A percentile compares a stretch with the other conserved stretches of the same genome.
These are phyloP conservation scores for Scaptomyza caliginosa DNA, from an alignment of 2,888 invertebrate genomes.

Conservation along the genomic window DNA sequence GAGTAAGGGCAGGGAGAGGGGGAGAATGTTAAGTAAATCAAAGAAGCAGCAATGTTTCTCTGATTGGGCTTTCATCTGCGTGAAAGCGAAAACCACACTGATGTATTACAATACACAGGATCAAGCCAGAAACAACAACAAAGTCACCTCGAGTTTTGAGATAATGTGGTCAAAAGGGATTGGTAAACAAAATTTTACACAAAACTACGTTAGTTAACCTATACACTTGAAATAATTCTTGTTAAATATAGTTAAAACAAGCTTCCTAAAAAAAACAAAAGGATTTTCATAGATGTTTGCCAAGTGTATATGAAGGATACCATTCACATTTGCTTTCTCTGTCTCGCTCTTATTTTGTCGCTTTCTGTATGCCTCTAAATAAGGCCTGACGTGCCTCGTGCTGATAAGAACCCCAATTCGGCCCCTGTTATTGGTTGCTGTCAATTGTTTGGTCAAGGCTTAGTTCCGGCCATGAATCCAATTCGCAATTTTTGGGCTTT, in stretches of 20 bases:
- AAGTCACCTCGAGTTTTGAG: constrained; percentile 12
- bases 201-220: constrained; percentile 1
- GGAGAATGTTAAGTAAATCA: constrained; percentile 10
- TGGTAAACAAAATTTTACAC: constrained; percentile 19
- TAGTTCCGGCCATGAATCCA: constrained; percentile 35
- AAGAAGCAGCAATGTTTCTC: constrained; percentile 10
- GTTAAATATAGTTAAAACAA: no score
- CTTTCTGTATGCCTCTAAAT: constrained; percentile 18
- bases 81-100: constrained; percentile 41
- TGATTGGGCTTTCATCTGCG: constrained; percentile 62
- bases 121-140: constrained; percentile 11
- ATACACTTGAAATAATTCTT: no score
- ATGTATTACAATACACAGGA: constrained; percentile 28
- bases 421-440: constrained; percentile 8
- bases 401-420: constrained; percentile 44
- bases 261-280: no score
- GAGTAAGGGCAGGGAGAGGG: not conserved
- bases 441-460: constrained; percentile 44
- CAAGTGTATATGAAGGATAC: not conserved
- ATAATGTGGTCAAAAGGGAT: constrained; percentile 27
- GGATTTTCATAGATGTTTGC: no score
- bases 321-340: not conserved
- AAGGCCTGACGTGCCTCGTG: constrained; percentile 22
- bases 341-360: not conserved
- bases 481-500: constrained; percentile 43